These are phyloP conservation scores for Mionectes olivaceus DNA, from an alignment of 2,797 vertebrate species.

Conservation along the genomic window DNA sequence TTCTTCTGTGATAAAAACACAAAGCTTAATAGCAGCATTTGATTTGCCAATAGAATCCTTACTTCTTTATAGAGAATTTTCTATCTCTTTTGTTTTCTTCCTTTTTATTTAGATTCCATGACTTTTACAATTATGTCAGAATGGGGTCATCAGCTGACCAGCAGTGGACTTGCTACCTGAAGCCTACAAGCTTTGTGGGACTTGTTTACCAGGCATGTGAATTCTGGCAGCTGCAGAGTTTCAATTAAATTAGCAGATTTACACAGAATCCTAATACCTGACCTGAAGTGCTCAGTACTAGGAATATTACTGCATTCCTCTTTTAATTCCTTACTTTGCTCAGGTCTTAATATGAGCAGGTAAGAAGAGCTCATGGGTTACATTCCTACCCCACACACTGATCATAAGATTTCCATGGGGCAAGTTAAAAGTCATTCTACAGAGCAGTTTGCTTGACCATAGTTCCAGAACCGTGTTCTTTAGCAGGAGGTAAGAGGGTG, in stretches of 20 bases:
- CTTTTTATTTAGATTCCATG: background rate
- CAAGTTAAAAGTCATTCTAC: background rate
- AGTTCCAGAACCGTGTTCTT: background rate
- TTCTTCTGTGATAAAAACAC: slow-evolving; percentile 3
- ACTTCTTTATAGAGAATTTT: background rate
- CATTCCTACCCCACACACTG: background rate
- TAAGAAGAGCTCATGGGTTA: background rate
- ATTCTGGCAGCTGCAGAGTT: slow-evolving; percentile 1
- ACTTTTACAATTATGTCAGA: background rate
- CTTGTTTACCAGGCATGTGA: slow-evolving; percentile 13
- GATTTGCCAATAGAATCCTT: background rate
- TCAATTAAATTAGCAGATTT: slow-evolving; percentile 14
- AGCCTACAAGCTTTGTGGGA: background rate
- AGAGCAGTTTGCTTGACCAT: background rate
- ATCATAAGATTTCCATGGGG: background rate
- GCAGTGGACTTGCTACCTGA: background rate
- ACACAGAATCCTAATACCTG: background rate
- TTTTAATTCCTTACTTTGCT: background rate
- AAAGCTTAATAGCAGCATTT: background rate
- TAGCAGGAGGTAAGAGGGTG: background rate
- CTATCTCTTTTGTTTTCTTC: background rate
- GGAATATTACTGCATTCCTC: background rate
- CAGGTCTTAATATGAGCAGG: background rate
- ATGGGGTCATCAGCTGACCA: background rate
- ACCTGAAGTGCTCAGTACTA: background rate